These are phyloP conservation scores for Trogon surrucura DNA, from an alignment of 2,113 vertebrate species.

Conservation along the genomic window DNA sequence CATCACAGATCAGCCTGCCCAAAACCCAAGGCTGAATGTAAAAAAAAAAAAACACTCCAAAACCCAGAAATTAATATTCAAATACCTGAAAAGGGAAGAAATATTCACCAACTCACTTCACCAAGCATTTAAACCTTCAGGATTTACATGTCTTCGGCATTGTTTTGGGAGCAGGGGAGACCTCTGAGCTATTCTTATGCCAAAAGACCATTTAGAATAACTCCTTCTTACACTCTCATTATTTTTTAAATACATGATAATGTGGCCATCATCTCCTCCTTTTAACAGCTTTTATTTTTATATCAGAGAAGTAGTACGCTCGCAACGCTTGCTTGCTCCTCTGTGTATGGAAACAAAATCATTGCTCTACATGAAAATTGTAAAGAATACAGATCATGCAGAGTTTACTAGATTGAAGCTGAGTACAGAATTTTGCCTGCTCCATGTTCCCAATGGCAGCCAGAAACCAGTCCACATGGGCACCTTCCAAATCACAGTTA, in stretches of 20 bases:
- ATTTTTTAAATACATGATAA: slow-evolving; percentile 43
- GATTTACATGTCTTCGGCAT: not conserved
- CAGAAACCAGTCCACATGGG: not conserved
- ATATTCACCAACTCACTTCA: not conserved
- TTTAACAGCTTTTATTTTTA: slow-evolving; percentile 29
- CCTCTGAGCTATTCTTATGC: slow-evolving; percentile 27
- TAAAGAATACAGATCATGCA: not conserved
- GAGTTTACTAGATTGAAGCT: not conserved
- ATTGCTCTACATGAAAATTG: not conserved
- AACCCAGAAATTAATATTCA: not conserved
- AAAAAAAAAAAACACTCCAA: not conserved
- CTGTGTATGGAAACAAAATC: not conserved
- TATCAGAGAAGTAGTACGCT: not conserved
- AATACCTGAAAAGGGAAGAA: not conserved
- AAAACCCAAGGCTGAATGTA: not conserved
- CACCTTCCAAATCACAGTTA: not conserved
- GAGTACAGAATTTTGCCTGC: not conserved
- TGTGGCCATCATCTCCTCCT: not conserved
- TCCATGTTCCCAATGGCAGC: not conserved
- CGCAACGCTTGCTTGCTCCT: not conserved
- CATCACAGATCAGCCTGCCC: not conserved
- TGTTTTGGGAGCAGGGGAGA: not conserved
- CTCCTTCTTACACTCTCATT: not conserved
- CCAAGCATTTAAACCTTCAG: not conserved
- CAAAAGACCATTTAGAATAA: slow-evolving; percentile 25